Evolutionary conservation across 2,888 invertebrate genomes (phyloP), one percentile per base, ranked within the genome.

Genomic region (Carterocephalus palaemon): DNA sequence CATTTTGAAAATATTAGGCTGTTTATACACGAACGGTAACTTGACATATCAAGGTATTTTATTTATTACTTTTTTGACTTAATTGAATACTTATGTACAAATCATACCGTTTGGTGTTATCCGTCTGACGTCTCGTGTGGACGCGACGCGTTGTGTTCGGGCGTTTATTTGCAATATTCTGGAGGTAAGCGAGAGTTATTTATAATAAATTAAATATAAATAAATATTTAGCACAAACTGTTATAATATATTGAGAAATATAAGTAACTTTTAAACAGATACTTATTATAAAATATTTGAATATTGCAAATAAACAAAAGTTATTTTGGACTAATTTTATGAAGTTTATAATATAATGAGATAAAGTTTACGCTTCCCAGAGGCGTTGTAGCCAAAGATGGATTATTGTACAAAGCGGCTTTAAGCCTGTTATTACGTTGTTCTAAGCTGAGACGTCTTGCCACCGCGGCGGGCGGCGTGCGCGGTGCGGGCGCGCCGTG

Each of bases 311-410:
- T 56, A 53, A 53, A 53, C 56, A 47, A 40, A n/a, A 34, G 45
- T 55, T 51, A 48, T 48, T 54, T 51, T 54, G 52, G 57, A 64
- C 59, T 63, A 56, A 65, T 67, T 68, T 70, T 64, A 58, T 56
- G 64, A 68, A 59, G 70, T 71, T 74, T 73, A 66, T 70, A n/a
- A n/a, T n/a, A 47, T 61, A 62, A 62, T 60, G 60, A 64, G 9
- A 42, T 34, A 70, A 71, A 70, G 67, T 67, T 68, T 71, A 78
- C 77, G 83, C 83, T 82, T 81, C 74, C 58, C 67, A 77, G 75
- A 77, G 74, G 77, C 70, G 75, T 74, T 67, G 59, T 60, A 74
- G 75, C 82, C 83, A 83, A 83, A 83, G 82, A 59, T 59, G 66
- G 67, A 65, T 62, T 56, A 61, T 60, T 70, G 78, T 77, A 77